These are phyloP conservation scores for Eremophila alpestris DNA, from an alignment of 2,797 vertebrate species.

Conservation along the genomic window DNA sequence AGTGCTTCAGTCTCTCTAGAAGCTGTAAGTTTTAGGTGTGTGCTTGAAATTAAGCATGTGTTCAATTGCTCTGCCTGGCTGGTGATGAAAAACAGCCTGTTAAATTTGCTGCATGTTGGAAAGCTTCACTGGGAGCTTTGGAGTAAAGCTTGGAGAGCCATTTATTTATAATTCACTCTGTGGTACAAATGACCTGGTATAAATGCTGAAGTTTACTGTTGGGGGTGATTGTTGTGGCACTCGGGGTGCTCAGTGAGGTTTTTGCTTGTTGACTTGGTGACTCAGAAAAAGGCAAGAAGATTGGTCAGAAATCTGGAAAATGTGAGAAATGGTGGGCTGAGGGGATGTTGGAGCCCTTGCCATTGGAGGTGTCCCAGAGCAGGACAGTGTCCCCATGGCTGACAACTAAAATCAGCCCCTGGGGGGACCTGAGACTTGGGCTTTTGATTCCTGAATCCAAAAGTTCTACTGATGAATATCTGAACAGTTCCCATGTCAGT, in stretches of 20 bases:
- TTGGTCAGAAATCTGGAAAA: not conserved
- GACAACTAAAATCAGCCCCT: not conserved
- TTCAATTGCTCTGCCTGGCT: conserved; percentile 8
- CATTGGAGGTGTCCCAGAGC: not conserved
- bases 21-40: conserved; percentile 9
- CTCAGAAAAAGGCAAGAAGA: not conserved
- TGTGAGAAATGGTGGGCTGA: not conserved
- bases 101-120: not conserved
- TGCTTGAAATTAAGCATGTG: conserved; percentile 8
- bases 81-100: not conserved
- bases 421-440: not conserved
- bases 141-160: not conserved
- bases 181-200: not conserved
- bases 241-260: not conserved
- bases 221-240: not conserved
- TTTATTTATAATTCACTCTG: not conserved
- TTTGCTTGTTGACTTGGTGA: not conserved
- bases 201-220: not conserved
- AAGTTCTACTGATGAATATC: not conserved
- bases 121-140: not conserved
- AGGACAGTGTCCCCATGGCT: not conserved
- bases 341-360: not conserved
- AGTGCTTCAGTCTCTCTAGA: not conserved
- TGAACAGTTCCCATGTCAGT: not conserved
- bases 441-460: not conserved